A percentile compares a stretch with the other conserved stretches of the same genome.
Conservation (phyloP, 2,888 invertebrate species). For the Boloria euphrosyne region DNA sequence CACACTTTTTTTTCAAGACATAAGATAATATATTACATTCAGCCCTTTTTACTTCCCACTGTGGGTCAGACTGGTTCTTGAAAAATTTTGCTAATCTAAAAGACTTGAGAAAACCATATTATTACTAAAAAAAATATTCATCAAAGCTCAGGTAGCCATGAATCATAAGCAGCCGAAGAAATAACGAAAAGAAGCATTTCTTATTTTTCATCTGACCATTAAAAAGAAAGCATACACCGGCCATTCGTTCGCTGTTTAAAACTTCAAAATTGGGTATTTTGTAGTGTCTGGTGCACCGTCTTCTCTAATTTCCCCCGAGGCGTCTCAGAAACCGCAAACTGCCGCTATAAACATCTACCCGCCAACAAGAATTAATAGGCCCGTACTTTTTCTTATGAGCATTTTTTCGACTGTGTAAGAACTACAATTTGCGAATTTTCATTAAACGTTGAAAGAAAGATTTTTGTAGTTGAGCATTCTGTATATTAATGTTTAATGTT, state of each 20-base stretch:
- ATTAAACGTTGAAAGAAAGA: too few species aligned
- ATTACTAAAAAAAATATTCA: too few species aligned
- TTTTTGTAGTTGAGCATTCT: too few species aligned
- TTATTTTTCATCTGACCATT: conserved; percentile 47
- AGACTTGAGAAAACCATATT: too few species aligned
- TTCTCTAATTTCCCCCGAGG: conserved; percentile 64
- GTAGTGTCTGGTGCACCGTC: conserved; percentile 49
- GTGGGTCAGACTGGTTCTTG: too few species aligned
- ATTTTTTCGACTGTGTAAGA: neutral
- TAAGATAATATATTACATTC: too few species aligned
- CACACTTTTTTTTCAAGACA: too few species aligned
- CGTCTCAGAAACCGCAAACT: conserved; percentile 56
- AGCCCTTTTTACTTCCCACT: too few species aligned
- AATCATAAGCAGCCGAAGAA: neutral
- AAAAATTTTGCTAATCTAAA: too few species aligned
- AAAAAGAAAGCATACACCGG: conserved; percentile 52
- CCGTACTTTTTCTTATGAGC: conserved; percentile 25
- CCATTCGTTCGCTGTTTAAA: conserved; percentile 54
- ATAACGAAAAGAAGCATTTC: neutral
- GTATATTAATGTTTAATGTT: too few species aligned
- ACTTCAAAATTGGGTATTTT: conserved; percentile 61
- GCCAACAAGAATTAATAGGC: conserved; percentile 50
- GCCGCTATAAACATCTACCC: conserved; percentile 56
- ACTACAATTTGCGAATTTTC: neutral
- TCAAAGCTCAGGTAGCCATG: neutral